These are phyloP conservation scores for human (Homo sapiens) DNA, from an alignment of 2,113 vertebrate genomes.

Conservation along the genomic window DNA sequence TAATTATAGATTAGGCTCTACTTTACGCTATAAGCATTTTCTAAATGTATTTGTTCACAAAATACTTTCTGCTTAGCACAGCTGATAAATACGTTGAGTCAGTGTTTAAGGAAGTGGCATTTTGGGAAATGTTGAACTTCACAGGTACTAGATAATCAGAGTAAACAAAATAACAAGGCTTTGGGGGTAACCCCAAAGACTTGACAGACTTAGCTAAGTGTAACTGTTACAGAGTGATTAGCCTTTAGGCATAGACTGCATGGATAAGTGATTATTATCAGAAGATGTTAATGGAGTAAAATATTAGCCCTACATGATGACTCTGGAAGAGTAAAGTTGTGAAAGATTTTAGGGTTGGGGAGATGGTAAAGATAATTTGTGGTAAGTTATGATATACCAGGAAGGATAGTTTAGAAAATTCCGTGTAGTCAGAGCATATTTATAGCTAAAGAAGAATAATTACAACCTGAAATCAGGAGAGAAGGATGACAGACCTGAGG, in stretches of 20 bases:
- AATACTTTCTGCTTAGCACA: neutral
- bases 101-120: neutral
- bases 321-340: neutral
- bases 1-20: neutral
- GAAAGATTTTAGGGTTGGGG: neutral
- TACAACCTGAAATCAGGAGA: neutral
- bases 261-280: neutral
- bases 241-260: neutral
- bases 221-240: neutral
- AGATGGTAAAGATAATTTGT: neutral
- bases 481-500: neutral
- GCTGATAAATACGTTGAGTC: neutral
- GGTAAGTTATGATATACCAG: neutral
- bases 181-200: neutral
- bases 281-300: conserved; percentile 13
- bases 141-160: neutral
- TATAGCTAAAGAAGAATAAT: neutral
- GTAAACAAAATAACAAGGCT: neutral
- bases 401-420: neutral
- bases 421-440: neutral
- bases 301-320: neutral
- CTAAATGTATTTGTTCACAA: neutral
- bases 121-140: neutral
- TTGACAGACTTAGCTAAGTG: neutral
- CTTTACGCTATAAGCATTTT: conserved; percentile 11